Conservation (phyloP, 37 sponge, comb jelly and placozoan species). For the Chondrosia reniformis region DNA sequence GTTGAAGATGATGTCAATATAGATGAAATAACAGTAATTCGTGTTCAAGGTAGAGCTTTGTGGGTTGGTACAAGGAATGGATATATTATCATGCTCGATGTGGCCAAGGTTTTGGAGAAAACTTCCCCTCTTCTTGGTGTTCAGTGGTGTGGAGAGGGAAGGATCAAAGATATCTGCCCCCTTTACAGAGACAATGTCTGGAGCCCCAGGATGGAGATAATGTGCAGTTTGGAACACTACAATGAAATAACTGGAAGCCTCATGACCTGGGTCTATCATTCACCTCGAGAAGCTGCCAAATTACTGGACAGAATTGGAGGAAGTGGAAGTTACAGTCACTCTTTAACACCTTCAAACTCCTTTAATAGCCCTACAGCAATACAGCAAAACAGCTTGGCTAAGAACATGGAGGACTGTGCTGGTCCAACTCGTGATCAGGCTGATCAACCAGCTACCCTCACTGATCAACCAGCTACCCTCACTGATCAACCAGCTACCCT, state of each 20-base stretch:
- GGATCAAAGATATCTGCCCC: constrained; percentile 57
- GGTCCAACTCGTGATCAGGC: too few species aligned
- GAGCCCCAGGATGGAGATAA: constrained; percentile 26
- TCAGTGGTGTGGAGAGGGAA: constrained; percentile 65
- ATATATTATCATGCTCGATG: constrained; percentile 64
- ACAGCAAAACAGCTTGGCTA: too few species aligned
- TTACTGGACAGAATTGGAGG: too few species aligned
- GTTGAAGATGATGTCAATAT: constrained; percentile 5
- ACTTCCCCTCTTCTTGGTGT: constrained; percentile 44
- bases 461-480: too few species aligned
- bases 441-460: too few species aligned
- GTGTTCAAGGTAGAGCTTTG: constrained; percentile 49
- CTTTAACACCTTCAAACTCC: too few species aligned
- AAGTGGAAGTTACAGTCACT: too few species aligned
- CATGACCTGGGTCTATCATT: constrained; percentile 57
- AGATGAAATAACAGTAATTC: constrained; percentile 65
- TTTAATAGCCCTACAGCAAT: too few species aligned
- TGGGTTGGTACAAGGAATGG: constrained; percentile 79
- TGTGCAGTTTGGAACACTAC: constrained; percentile 67
- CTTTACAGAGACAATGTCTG: background rate
- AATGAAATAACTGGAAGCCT: constrained; percentile 56
- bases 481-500: too few species aligned
- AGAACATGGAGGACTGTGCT: too few species aligned
- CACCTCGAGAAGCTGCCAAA: background rate
- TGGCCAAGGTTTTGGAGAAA: constrained; percentile 11